phyloP scores from a whole-genome alignment of 2,797 vertebrate genomes.

The Squalus acanthias region DNA sequence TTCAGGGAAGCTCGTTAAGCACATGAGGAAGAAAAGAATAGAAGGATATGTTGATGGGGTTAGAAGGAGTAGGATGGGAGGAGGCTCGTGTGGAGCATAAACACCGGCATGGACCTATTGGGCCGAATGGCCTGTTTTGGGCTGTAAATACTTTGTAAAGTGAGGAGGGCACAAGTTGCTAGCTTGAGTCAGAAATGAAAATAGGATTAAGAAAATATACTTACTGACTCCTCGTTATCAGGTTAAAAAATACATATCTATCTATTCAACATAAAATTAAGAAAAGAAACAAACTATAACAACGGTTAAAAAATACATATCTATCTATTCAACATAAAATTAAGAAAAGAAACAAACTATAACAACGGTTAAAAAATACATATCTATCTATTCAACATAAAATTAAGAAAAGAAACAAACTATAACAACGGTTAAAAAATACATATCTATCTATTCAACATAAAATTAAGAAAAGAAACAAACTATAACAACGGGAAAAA shows the following conservation, averaged over 20 bases:
- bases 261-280: slow-evolving; percentile 51
- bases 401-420: slow-evolving; percentile 45
- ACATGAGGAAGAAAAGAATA: neutral
- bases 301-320: slow-evolving; percentile 42
- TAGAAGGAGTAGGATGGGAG: neutral
- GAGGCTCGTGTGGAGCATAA: neutral
- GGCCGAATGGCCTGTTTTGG: neutral
- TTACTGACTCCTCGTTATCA: slow-evolving; percentile 42
- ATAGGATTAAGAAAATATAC: neutral
- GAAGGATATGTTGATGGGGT: neutral
- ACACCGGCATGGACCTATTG: too few species aligned
- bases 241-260: slow-evolving; percentile 45
- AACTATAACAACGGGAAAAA: slow-evolving; percentile 44
- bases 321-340: slow-evolving; percentile 53
- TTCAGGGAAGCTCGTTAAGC: neutral
- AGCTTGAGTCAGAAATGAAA: neutral
- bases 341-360: slow-evolving; percentile 42
- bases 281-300: slow-evolving; percentile 42
- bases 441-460: slow-evolving; percentile 52
- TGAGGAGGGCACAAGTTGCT: neutral
- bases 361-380: slow-evolving; percentile 39
- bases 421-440: neutral
- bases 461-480: slow-evolving; percentile 48
- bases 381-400: slow-evolving; percentile 54
- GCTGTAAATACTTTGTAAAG: neutral